Evolutionary conservation across 2,113 vertebrate genomes (phyloP), one percentile per base, ranked within the genome.

Genomic region (Psittacara wagleri): DNA sequence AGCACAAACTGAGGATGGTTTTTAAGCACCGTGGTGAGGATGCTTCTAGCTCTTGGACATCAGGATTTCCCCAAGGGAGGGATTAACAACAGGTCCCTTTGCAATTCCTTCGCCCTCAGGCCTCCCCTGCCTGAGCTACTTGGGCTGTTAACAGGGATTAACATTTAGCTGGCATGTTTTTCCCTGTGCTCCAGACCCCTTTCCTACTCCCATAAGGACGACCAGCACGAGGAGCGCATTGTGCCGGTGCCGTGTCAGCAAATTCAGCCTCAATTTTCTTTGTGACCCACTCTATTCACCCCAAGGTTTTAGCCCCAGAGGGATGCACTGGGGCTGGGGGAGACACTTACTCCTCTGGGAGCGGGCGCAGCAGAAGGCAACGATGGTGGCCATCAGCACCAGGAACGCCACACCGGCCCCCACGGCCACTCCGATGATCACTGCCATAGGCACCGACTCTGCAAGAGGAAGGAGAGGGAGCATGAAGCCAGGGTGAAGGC

Each of bases 341-440:
- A 15, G 76, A 81, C 78, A 98, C 99, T 90, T 99, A 99, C 99
- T 99, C 99, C 99, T 99, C 97, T 99, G 99, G 55, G 99, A 99
- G 46, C 99, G 99, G 51, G 99, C 99, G 29, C 99, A 99, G 97
- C 99, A 99, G 98, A 99, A 99, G 20, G 99, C 99, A 57, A 99
- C 99, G 37, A 99, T 99, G 97, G 99, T 99, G 96, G 99, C 99
- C 98, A 99, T 98, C 94, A 99, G 97, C 94, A 99, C 99, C 73
- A 99, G 98, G 97, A 99, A 98, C 11, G 99, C 99, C 94, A 99
- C 99, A 1, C 99, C 99, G 1, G 99, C 99, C 91, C 99, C 99
- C 74, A 99, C 99, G 4, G 99, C 99, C 89, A 99, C 99, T 9
- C 99, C 99, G 37, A 99, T 99, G 98, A 99, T 99, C 98, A 99